Evolutionary conservation across 2,888 invertebrate genomes (phyloP).

Genomic region (Meghimatium bilineatum): DNA sequence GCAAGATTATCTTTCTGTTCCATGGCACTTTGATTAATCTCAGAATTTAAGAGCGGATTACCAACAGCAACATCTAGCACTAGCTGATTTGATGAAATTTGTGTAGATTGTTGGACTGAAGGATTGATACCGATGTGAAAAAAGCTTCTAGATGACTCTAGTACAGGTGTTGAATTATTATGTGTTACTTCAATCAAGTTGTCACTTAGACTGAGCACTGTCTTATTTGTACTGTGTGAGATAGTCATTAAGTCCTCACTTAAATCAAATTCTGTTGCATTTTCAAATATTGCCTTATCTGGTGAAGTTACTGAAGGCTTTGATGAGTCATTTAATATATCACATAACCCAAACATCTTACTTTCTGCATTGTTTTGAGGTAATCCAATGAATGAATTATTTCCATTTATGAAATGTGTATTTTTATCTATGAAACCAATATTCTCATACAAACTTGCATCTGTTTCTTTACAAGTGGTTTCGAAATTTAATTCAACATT

Average conservation of each 20-base stretch:
- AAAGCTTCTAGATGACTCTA: neutral
- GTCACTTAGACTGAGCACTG: neutral
- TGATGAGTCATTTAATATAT: neutral
- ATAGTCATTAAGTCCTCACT: neutral
- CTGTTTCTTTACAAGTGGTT: neutral
- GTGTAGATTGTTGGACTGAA: neutral
- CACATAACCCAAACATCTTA: neutral
- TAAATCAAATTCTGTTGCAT: neutral
- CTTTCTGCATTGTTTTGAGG: neutral
- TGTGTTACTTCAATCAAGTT: neutral
- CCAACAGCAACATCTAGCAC: neutral
- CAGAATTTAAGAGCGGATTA: neutral
- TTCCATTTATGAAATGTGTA: neutral
- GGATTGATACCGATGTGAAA: neutral
- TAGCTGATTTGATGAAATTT: neutral
- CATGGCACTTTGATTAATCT: neutral
- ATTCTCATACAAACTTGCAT: too few relatives aligned
- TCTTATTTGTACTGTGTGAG: neutral
- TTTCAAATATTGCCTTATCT: neutral
- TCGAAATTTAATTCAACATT: neutral
- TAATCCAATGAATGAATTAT: neutral
- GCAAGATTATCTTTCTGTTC: neutral
- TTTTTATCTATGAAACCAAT: neutral
- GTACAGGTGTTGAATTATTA: neutral
- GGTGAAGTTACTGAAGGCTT: neutral